Conservation (phyloP, 1,140 invertebrate genomes). For the Drosophila fuyamai region DNA sequence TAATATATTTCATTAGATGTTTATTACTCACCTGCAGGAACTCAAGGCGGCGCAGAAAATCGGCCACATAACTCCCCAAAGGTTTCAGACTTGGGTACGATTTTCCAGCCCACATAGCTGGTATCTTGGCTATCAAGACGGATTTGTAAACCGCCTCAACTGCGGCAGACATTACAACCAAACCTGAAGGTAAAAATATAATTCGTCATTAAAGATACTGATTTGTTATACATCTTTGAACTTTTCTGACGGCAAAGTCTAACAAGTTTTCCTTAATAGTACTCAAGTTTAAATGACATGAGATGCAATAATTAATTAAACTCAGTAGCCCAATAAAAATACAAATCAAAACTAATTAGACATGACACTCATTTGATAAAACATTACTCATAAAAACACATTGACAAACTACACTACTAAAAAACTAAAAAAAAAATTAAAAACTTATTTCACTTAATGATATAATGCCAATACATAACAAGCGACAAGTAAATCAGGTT, state of each 20-base stretch:
- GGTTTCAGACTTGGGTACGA: conserved; percentile 98
- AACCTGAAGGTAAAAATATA: conserved; percentile 85
- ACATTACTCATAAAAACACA: conserved; percentile 14
- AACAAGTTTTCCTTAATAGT: no score
- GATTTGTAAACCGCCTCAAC: conserved; percentile 94
- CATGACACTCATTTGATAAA: conserved; percentile 19
- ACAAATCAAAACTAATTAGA: conserved; percentile 1
- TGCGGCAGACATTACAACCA: conserved; percentile 93
- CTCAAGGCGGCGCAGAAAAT: conserved; percentile 92
- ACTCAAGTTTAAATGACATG: no score
- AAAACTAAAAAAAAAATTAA: background rate
- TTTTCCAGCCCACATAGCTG: conserved; percentile 91
- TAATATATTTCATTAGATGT: no score
- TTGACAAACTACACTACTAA: background rate
- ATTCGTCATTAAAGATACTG: no score
- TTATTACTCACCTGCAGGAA: conserved; percentile 89
- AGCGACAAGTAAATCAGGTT: background rate
- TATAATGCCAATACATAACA: conserved; percentile 13
- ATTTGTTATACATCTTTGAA: no score
- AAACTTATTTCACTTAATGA: no score
- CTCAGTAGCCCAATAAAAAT: conserved; percentile 36
- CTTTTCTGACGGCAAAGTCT: no score
- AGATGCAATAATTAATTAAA: background rate
- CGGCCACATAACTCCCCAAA: conserved; percentile 94
- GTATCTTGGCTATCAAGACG: conserved; percentile 93